Percentiles rank a stretch among this genome's conserved stretches.
Conservation (phyloP, 2,797 vertebrate genomes). For the Cryptoblepharus egeriae region DNA sequence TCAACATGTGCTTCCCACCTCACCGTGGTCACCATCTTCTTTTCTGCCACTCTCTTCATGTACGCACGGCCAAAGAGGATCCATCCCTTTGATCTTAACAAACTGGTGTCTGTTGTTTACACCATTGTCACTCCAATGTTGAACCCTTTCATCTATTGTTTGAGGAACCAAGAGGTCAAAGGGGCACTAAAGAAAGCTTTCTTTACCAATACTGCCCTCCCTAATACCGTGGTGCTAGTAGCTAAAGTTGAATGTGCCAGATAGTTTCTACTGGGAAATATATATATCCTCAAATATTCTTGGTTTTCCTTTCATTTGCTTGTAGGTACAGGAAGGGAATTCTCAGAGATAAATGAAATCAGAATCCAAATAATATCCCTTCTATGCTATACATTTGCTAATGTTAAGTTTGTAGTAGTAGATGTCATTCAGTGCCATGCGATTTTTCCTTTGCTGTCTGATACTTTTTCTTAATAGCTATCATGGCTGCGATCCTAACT, state of each 20-base stretch:
- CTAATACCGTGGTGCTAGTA: not conserved
- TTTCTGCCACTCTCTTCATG: constrained; percentile 65
- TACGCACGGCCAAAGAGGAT: constrained; percentile 58
- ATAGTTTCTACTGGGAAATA: not conserved
- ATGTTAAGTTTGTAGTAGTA: too few species aligned
- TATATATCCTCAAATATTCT: not conserved
- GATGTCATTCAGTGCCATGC: too few species aligned
- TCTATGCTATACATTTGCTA: too few species aligned
- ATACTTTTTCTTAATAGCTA: too few species aligned
- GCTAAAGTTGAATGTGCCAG: not conserved
- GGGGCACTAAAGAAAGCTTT: constrained; percentile 40
- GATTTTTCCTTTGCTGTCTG: too few species aligned
- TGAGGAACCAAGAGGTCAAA: constrained; percentile 68
- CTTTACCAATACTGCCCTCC: not conserved
- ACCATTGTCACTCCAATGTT: constrained; percentile 63
- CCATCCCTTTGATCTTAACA: constrained; percentile 60
- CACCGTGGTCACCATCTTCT: constrained; percentile 64
- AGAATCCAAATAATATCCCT: too few species aligned
- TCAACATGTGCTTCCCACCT: constrained; percentile 68
- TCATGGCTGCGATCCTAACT: too few species aligned
- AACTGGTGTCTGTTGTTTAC: constrained; percentile 65
- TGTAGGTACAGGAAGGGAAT: too few species aligned
- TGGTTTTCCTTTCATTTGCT: not conserved
- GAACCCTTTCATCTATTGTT: constrained; percentile 69
- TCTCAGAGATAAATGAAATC: too few species aligned